These are phyloP conservation scores for Pseudachorutes palmiensis DNA, from an alignment of 1,140 invertebrate species.

Conservation along the genomic window DNA sequence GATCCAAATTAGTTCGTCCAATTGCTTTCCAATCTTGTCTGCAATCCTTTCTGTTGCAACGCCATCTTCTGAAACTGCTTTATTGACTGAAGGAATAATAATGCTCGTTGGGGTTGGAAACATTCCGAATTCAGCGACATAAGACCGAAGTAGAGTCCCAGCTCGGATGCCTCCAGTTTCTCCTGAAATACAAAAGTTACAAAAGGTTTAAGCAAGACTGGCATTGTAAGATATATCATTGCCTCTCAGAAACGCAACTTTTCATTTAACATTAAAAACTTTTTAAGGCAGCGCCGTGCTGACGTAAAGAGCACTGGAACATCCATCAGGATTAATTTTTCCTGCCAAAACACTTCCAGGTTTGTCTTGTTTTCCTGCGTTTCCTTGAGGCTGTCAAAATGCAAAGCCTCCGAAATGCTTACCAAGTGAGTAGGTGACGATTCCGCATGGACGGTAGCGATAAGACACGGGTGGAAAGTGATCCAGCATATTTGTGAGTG, in stretches of 20 bases:
- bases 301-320: constrained; percentile 38
- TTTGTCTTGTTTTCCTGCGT: no score
- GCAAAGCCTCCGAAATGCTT: constrained; percentile 15
- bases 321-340: not conserved
- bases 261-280: no score
- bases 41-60: constrained; percentile 40
- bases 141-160: constrained; percentile 43
- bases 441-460: constrained; percentile 45
- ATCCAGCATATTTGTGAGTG: constrained; percentile 46
- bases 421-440: constrained; percentile 48
- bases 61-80: constrained; percentile 42
- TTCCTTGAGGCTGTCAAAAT: no score
- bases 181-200: constrained; percentile 40
- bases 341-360: not conserved
- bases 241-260: no score
- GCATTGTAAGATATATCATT: no score
- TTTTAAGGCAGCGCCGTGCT: no score
- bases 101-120: constrained; percentile 44
- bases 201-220: not conserved
- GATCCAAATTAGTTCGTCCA: constrained; percentile 45
- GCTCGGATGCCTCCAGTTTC: constrained; percentile 46
- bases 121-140: constrained; percentile 47
- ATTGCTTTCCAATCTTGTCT: constrained; percentile 38
- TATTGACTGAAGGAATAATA: constrained; percentile 43
- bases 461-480: constrained; percentile 45